phyloP scores from a whole-genome alignment of 2,113 vertebrate genomes.

The Prunella himalayana region DNA sequence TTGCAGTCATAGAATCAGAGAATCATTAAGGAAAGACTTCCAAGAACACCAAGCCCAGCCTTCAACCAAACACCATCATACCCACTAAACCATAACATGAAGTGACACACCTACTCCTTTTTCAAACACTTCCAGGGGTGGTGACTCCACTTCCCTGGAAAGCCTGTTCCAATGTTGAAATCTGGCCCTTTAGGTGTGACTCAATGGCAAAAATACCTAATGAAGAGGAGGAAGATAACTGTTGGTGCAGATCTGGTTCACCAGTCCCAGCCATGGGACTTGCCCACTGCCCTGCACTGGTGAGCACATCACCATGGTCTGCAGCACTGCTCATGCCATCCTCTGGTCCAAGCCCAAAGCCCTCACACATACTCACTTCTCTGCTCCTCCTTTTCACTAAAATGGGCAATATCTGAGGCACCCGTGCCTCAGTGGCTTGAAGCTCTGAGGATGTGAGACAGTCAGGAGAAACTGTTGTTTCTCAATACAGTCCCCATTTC shows the following conservation, averaged over 20 bases:
- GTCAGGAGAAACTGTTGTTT: not conserved
- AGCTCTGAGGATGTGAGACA: not conserved
- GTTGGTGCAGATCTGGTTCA: not conserved
- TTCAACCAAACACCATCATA: not conserved
- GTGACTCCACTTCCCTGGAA: not conserved
- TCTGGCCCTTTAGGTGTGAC: not conserved
- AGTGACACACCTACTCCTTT: rapidly evolving
- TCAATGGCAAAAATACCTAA: not conserved
- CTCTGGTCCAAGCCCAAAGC: not conserved
- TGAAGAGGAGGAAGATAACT: not conserved
- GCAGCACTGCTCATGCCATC: not conserved
- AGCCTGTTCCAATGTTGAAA: not conserved
- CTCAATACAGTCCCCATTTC: not conserved
- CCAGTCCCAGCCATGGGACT: too few relatives aligned
- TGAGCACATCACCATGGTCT: not conserved
- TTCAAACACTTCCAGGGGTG: not conserved
- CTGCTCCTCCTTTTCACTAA: not conserved
- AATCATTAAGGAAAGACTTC: not conserved
- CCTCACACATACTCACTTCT: not conserved
- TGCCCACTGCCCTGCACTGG: not conserved
- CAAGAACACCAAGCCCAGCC: not conserved
- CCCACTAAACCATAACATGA: not conserved
- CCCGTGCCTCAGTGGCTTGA: not conserved
- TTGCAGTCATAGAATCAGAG: not conserved
- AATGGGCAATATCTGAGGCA: not conserved